phyloP scores from a whole-genome alignment of 2,888 invertebrate genomes.

The Mycogona germanica region DNA sequence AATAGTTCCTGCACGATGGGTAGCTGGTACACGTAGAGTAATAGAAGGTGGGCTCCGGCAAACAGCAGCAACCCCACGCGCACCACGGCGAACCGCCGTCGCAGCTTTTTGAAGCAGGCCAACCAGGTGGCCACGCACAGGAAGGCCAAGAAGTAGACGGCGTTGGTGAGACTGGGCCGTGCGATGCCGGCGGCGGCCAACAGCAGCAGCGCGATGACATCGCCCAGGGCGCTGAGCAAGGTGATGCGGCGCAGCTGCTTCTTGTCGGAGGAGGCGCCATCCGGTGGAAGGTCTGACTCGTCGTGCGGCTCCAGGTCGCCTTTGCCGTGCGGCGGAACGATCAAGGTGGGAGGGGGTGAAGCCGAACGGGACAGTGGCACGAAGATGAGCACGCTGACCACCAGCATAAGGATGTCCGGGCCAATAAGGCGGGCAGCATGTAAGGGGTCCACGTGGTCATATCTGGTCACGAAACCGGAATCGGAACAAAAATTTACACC shows the following conservation, averaged over 20 bases:
- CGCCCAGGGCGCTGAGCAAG: conserved; percentile 7
- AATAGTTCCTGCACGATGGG: conserved; percentile 62
- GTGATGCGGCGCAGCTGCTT: not conserved
- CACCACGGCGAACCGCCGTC: conserved; percentile 52
- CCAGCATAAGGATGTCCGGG: conserved; percentile 52
- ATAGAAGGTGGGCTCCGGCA: conserved; percentile 57
- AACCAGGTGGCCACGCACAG: conserved; percentile 74
- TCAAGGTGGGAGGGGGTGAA: not conserved
- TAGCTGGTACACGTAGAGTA: conserved; percentile 70
- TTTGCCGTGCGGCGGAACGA: not conserved
- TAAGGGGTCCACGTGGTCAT: conserved; percentile 52
- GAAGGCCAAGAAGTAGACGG: conserved; percentile 76
- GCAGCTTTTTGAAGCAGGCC: conserved; percentile 64
- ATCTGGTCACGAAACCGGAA: conserved; percentile 41
- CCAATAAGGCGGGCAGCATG: conserved; percentile 57
- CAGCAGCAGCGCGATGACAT: conserved; percentile 20
- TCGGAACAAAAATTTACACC: not conserved
- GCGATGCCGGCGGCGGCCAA: conserved; percentile 61
- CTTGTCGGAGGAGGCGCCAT: not conserved
- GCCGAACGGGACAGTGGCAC: conserved; percentile 26
- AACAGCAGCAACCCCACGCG: conserved; percentile 41
- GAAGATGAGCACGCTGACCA: conserved; percentile 33
- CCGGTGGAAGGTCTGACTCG: not conserved
- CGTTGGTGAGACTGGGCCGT: conserved; percentile 69
- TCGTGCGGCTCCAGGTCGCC: not conserved